phyloP scores from a whole-genome alignment of 1,140 invertebrate species.

The Zaprionus inermis region DNA sequence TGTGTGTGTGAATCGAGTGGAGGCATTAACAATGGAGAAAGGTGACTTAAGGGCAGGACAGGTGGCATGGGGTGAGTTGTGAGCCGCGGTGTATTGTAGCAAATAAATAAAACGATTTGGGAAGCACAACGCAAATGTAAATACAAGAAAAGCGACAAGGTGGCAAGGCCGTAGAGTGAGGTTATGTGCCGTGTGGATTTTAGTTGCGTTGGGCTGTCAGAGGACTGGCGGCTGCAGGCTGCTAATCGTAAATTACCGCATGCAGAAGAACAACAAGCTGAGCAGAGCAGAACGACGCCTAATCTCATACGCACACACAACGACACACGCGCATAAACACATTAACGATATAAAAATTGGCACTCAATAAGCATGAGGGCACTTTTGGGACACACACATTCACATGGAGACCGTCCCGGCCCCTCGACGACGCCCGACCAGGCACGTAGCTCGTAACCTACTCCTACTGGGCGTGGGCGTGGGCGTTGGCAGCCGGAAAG shows the following conservation, averaged over 20 bases:
- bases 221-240: too few relatives aligned
- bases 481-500: conserved; percentile 39
- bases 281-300: conserved; percentile 46
- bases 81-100: conserved; percentile 41
- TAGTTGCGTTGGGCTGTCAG: not conserved
- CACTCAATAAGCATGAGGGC: conserved; percentile 78
- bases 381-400: conserved; percentile 59
- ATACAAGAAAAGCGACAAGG: conserved; percentile 61
- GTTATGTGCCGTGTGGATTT: conserved; percentile 21
- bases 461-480: conserved; percentile 32
- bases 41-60: not conserved
- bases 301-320: conserved; percentile 48
- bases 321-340: conserved; percentile 32
- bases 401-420: too few relatives aligned
- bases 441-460: conserved; percentile 46
- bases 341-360: conserved; percentile 79
- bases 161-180: conserved; percentile 48
- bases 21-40: not conserved
- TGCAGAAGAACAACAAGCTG: conserved; percentile 38
- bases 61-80: not conserved
- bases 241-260: conserved; percentile 48
- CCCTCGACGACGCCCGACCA: too few relatives aligned
- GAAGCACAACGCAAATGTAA: conserved; percentile 62
- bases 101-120: conserved; percentile 79
- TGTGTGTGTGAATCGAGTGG: conserved; percentile 31